Evolutionary conservation across 92 coral and sea anemone genomes (phyloP).

Genomic region (Epizoanthus stellaris): DNA sequence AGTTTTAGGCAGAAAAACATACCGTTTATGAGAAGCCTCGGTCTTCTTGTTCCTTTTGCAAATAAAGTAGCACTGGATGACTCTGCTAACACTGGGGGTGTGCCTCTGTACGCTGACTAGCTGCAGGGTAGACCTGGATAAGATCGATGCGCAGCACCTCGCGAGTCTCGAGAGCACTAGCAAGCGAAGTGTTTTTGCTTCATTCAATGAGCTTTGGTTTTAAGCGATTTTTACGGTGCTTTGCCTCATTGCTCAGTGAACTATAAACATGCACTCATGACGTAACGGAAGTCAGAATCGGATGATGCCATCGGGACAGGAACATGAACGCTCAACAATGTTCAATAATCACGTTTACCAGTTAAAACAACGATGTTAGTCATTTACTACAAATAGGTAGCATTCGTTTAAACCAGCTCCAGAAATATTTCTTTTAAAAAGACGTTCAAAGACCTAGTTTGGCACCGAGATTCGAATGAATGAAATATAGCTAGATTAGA

Average conservation of each 20-base stretch:
- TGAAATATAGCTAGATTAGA: neutral
- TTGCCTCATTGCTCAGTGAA: conserved; percentile 11
- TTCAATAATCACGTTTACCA: conserved; percentile 26
- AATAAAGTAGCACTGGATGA: neutral
- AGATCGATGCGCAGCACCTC: neutral
- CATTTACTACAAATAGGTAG: neutral
- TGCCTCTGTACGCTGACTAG: neutral
- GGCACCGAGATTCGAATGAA: neutral
- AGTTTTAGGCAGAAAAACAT: conserved; percentile 6
- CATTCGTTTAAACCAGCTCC: neutral
- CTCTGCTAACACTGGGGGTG: neutral
- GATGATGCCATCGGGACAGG: neutral
- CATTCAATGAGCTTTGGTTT: conserved; percentile 32
- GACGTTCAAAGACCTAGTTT: neutral
- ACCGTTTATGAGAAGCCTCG: neutral
- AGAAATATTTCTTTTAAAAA: neutral
- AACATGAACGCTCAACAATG: neutral
- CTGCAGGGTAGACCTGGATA: neutral
- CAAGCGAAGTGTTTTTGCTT: conserved; percentile 21
- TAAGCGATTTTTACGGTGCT: conserved; percentile 37
- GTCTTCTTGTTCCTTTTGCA: neutral
- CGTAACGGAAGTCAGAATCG: conserved; percentile 12
- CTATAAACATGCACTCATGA: conserved; percentile 9
- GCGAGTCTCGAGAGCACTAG: neutral
- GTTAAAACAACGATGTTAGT: neutral